Evolutionary conservation across 2,113 vertebrate species (phyloP).

Genomic region (Thamnophis sirtalis): DNA sequence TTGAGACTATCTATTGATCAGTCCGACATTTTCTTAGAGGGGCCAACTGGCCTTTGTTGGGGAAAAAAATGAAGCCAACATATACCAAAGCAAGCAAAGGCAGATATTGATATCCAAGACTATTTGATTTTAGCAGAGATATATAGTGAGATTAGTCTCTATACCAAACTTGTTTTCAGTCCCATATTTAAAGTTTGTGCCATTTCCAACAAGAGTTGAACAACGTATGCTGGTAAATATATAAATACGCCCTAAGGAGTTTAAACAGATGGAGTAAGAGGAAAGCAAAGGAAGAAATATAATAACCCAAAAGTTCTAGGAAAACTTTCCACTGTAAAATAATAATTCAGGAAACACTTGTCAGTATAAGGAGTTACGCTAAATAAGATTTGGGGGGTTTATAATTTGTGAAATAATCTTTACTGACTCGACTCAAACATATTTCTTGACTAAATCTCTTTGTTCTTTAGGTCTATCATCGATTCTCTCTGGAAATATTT

Average conservation of each 20-base stretch:
- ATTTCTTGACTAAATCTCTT: background rate
- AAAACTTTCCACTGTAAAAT: background rate
- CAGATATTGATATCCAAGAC: background rate
- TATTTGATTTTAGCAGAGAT: background rate
- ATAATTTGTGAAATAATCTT: background rate
- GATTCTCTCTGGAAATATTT: constrained; percentile 8
- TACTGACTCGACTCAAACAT: background rate
- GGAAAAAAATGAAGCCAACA: background rate
- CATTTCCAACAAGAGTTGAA: background rate
- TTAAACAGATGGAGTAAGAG: too few relatives aligned
- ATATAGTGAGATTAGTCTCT: background rate
- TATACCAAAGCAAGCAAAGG: background rate
- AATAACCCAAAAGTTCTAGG: background rate
- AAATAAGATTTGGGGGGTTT: background rate
- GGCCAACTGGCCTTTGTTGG: too few relatives aligned
- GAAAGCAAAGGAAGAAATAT: background rate
- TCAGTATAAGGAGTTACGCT: background rate
- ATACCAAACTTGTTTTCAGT: background rate
- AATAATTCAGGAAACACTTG: background rate
- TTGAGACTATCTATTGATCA: too few relatives aligned
- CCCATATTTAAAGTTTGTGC: background rate
- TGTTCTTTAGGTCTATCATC: background rate
- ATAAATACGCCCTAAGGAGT: background rate
- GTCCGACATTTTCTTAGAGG: too few relatives aligned
- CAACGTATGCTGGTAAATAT: background rate